Evolutionary conservation across 2,113 vertebrate species (phyloP), one percentile per base, ranked within the genome.

Genomic region (Semnopithecus entellus): DNA sequence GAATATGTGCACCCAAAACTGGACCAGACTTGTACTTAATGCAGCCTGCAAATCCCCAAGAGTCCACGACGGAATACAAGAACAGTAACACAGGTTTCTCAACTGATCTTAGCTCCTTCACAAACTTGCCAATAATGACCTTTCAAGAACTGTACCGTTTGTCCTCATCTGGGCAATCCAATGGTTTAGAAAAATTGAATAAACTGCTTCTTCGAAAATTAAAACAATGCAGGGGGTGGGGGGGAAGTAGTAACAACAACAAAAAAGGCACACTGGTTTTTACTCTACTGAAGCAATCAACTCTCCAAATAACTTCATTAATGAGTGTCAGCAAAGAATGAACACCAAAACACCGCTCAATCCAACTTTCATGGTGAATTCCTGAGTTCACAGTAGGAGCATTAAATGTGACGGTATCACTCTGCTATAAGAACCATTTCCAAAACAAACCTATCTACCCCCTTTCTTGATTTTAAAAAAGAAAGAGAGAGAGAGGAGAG

Each of bases 21-120:
- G 70, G 40, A 84, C 86, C 94, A 79, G 32, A 27, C 38, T 70
- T 16, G 76, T 38, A 94, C 88, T 43, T 80, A 73, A 66, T 5
- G 85, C 55, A 80, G 70, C 90, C 85, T 52, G 72, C 88, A 97
- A 97, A 91, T 90, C 73, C 97, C 86, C 87, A 96, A 97, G 70
- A 55, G 45, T 96, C 93, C 94, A 91, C 40, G 55, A 59, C 27
- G 86, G 48, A 81, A 45, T 97, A 61, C 84, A 43, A 94, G 83
- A 91, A 95, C 96, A 91, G 96, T 61, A 98, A 97, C 95, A 95
- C 1, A 20, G 64, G 84, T 59, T 97, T 91, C 87, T 87, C 91
- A 9, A 30, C 87, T 96, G 97, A 98, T 95, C 95, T 35, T 38
- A 87, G 43, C 78, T 96, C 88, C 93, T 97, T 97, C 86, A 55